Conservation (phyloP, 2,797 vertebrate genomes). For the Brotula barbata region DNA sequence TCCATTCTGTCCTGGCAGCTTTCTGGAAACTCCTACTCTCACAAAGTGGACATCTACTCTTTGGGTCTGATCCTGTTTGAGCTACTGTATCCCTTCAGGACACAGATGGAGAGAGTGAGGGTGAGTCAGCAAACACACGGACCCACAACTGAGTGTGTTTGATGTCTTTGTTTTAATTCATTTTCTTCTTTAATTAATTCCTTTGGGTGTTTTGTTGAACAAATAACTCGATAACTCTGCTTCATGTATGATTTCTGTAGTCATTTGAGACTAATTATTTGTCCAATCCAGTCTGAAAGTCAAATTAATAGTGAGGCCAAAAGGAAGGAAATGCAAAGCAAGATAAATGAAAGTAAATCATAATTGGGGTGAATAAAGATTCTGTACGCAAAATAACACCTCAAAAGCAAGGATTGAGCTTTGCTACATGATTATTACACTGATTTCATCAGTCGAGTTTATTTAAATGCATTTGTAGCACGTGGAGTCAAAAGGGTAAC, state of each 20-base stretch:
- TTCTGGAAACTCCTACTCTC: slow-evolving; percentile 94
- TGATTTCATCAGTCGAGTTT: too few species aligned
- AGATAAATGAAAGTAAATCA: not conserved
- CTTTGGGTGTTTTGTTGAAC: not conserved
- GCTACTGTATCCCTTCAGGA: slow-evolving; percentile 93
- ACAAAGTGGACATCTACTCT: slow-evolving; percentile 99
- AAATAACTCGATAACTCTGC: not conserved
- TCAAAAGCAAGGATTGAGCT: too few species aligned
- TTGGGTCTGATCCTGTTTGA: slow-evolving; percentile 98
- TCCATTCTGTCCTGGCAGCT: slow-evolving; percentile 76
- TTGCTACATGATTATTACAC: too few species aligned
- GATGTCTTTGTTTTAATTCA: not conserved
- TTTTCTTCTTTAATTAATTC: not conserved
- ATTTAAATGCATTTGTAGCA: too few species aligned
- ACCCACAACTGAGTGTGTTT: not conserved
- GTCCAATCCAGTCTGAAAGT: not conserved
- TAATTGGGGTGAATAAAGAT: too few species aligned
- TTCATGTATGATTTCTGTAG: too few species aligned
- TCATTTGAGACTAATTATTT: too few species aligned
- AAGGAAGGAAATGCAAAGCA: not conserved
- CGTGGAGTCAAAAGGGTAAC: too few species aligned
- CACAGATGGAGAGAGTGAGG: slow-evolving; percentile 96
- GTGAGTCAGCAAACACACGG: slow-evolving; percentile 73
- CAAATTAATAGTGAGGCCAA: not conserved
- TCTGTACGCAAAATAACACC: too few species aligned